A percentile compares a stretch with the other conserved stretches of the same genome.
These are phyloP conservation scores for Tonatia bakeri DNA, from an alignment of 2,113 vertebrate species.

Conservation along the genomic window DNA sequence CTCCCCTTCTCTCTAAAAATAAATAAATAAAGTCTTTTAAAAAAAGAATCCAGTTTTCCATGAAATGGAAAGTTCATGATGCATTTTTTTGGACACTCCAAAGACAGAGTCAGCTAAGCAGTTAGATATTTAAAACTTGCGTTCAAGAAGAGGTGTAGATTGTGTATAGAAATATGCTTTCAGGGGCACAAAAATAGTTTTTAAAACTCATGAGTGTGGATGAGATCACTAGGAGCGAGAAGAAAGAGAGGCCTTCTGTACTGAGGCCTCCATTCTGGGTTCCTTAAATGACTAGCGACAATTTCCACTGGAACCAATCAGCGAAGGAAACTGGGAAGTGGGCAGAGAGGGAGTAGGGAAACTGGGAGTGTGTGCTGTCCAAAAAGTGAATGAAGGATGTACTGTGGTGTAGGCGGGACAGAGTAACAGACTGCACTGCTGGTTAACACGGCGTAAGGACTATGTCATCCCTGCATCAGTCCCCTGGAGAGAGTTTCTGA, in stretches of 20 bases:
- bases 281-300: neutral
- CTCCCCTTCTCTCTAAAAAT: no score
- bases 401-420: fast-evolving
- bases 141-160: neutral
- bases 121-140: neutral
- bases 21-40: no score
- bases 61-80: no score
- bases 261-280: neutral
- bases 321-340: neutral
- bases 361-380: neutral
- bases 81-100: neutral
- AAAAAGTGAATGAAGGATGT: neutral
- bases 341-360: neutral
- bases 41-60: neutral
- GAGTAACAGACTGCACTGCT: neutral
- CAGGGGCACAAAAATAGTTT: neutral
- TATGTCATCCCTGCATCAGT: neutral
- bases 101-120: neutral
- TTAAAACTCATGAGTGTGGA: neutral
- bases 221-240: neutral
- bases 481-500: no score
- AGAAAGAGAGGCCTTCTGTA: fast-evolving
- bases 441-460: neutral
- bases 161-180: neutral
- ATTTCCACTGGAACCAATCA: neutral